phyloP scores from a whole-genome alignment of 2,113 vertebrate species.

The Hippocampus barbouri region DNA sequence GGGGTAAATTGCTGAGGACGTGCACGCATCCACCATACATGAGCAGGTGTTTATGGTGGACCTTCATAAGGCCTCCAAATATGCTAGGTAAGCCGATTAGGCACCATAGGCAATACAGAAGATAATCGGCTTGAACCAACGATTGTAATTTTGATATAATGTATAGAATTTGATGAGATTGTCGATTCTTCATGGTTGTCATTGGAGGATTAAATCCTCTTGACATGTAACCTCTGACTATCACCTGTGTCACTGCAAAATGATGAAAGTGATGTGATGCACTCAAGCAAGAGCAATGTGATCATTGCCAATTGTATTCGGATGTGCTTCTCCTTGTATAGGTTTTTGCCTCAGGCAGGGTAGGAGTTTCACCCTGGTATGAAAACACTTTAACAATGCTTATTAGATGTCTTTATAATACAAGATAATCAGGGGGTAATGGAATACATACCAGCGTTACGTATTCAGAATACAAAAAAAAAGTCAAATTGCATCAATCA shows the following conservation, averaged over 20 bases:
- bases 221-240: slow-evolving; percentile 36
- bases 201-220: slow-evolving; percentile 38
- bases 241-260: slow-evolving; percentile 34
- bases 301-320: slow-evolving; percentile 35
- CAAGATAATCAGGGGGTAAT: background rate
- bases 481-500: too few relatives aligned
- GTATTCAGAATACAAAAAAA: too few relatives aligned
- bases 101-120: slow-evolving; percentile 29
- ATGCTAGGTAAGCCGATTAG: slow-evolving; percentile 56
- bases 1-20: background rate
- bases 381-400: slow-evolving; percentile 5
- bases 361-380: slow-evolving; percentile 16
- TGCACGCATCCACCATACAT: slow-evolving; percentile 4
- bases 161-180: slow-evolving; percentile 52
- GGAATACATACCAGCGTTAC: too few relatives aligned
- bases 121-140: slow-evolving; percentile 55
- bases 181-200: slow-evolving; percentile 46
- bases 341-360: background rate
- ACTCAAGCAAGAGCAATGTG: slow-evolving; percentile 32
- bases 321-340: slow-evolving; percentile 21
- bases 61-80: slow-evolving; percentile 25
- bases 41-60: slow-evolving; percentile 29
- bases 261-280: slow-evolving; percentile 19
- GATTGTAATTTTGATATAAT: slow-evolving; percentile 33
- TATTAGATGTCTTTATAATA: background rate